phyloP scores from a whole-genome alignment of 2,888 invertebrate species.

The Scaptomyza polygonia region DNA sequence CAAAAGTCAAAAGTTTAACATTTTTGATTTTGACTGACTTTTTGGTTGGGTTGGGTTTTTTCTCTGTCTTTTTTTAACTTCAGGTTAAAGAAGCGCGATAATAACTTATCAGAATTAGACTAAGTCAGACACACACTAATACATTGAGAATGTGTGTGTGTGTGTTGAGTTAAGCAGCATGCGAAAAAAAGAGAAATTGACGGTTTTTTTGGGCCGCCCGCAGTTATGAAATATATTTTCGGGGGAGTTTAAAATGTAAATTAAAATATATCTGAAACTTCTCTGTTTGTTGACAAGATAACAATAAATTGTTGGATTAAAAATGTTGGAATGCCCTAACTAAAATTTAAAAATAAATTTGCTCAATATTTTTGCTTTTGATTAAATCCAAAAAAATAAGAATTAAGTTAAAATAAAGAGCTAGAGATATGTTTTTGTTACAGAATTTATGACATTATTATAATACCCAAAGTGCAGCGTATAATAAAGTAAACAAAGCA shows the following conservation, averaged over 20 bases:
- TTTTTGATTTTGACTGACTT: constrained; percentile 31
- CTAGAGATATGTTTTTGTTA: no score
- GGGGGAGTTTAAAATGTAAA: neutral
- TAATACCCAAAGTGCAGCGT: constrained; percentile 3
- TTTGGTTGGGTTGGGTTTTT: neutral
- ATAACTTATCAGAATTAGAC: constrained; percentile 42
- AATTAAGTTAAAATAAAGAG: no score
- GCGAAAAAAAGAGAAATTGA: constrained; percentile 51
- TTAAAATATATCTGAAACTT: neutral
- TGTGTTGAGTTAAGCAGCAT: constrained; percentile 26
- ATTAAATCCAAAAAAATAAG: no score
- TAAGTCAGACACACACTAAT: constrained; percentile 7
- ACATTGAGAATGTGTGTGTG: neutral
- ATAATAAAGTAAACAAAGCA: constrained; percentile 22
- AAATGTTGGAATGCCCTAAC: no score
- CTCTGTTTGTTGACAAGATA: no score
- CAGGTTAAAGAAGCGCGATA: constrained; percentile 31
- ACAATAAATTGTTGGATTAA: no score
- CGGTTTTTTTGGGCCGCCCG: constrained; percentile 51
- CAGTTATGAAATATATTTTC: constrained; percentile 53
- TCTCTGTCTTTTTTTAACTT: constrained; percentile 13
- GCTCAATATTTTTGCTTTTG: no score
- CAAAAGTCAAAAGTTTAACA: constrained; percentile 59
- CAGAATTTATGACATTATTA: neutral
- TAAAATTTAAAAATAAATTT: no score